Percentiles rank a stretch among this genome's conserved stretches.
Evolutionary conservation across 35 echinoderm and acorn worm genomes (phyloP).

Genomic region (Acanthaster planci): DNA sequence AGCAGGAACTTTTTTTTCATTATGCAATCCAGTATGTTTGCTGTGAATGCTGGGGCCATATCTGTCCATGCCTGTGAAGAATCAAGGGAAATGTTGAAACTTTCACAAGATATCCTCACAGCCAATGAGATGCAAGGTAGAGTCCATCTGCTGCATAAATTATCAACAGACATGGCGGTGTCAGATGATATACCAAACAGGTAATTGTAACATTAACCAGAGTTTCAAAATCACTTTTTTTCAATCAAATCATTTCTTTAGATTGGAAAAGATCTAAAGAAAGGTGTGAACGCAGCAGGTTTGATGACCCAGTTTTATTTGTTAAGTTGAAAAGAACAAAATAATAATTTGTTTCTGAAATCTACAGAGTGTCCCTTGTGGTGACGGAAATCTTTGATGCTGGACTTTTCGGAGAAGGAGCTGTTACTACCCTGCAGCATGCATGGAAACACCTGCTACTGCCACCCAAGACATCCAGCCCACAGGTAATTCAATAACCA

Average conservation of each 20-base stretch:
- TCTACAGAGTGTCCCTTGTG: constrained; percentile 63
- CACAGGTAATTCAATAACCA: background rate
- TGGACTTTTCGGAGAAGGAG: constrained; percentile 70
- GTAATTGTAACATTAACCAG: constrained; percentile 34
- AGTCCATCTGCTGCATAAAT: constrained; percentile 34
- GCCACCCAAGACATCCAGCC: constrained; percentile 4
- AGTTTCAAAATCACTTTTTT: too few species aligned
- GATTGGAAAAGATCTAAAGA: too few species aligned
- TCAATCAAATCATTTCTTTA: too few species aligned
- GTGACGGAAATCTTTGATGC: constrained; percentile 80
- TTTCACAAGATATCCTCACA: constrained; percentile 45
- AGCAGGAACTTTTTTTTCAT: background rate
- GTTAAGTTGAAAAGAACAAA: too few species aligned
- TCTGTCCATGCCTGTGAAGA: constrained; percentile 46
- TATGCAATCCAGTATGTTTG: constrained; percentile 52
- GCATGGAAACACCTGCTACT: constrained; percentile 70
- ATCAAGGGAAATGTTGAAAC: constrained; percentile 38
- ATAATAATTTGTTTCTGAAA: background rate
- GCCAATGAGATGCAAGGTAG: constrained; percentile 60
- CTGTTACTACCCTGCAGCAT: constrained; percentile 67
- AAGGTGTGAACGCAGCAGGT: too few species aligned
- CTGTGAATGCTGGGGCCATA: constrained; percentile 44
- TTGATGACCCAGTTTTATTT: too few species aligned
- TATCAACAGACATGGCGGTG: constrained; percentile 43
- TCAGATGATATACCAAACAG: constrained; percentile 45